Evolutionary conservation across 2,888 invertebrate species (phyloP).

Genomic region (Seladonia tumulorum): DNA sequence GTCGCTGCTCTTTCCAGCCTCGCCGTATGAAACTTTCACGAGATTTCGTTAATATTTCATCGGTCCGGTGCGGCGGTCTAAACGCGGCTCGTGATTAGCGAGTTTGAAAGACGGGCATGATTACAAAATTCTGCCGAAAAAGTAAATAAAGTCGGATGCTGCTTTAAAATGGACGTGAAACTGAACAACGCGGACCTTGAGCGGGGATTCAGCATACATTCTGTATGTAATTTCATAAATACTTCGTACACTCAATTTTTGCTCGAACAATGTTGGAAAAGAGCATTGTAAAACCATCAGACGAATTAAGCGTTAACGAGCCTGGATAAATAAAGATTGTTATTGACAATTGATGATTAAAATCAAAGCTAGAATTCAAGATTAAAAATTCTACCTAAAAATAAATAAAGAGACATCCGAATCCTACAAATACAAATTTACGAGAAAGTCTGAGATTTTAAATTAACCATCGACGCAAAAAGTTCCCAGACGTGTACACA

Average conservation of each 20-base stretch:
- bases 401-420: too few relatives aligned
- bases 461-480: not conserved
- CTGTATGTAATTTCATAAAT: not conserved
- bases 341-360: not conserved
- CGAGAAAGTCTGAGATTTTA: not conserved
- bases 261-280: not conserved
- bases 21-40: not conserved
- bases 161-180: not conserved
- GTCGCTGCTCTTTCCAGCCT: not conserved
- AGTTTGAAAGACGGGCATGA: not conserved
- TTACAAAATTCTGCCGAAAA: not conserved
- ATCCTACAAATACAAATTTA: not conserved
- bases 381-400: too few relatives aligned
- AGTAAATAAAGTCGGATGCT: not conserved
- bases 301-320: too few relatives aligned
- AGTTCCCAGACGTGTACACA: not conserved
- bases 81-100: not conserved
- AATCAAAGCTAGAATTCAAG: not conserved
- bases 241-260: not conserved
- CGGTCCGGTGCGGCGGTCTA: not conserved
- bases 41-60: conserved; percentile 13
- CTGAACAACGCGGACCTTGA: not conserved
- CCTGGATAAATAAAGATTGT: too few relatives aligned
- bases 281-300: too few relatives aligned
- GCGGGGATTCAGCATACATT: not conserved